These are phyloP conservation scores for Thunnus maccoyii DNA, from an alignment of 2,113 vertebrate species.

Conservation along the genomic window DNA sequence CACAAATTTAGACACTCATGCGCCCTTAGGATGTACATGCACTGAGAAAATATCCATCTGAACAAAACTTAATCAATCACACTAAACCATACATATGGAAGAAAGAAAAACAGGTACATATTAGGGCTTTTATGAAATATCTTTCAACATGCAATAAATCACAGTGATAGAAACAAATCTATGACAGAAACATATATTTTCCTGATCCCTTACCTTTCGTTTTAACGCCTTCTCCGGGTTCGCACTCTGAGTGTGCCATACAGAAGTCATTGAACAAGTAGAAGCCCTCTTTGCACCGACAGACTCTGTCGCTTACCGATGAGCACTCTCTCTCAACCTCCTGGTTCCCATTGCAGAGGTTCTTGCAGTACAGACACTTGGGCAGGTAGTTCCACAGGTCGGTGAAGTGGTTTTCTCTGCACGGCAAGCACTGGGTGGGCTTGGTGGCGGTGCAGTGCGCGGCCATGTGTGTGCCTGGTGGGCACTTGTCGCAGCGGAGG, in stretches of 20 bases:
- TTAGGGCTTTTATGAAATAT: too few relatives aligned
- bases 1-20: too few relatives aligned
- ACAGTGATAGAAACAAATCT: background rate
- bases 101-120: too few relatives aligned
- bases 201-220: constrained; percentile 57
- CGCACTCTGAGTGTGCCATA: constrained; percentile 64
- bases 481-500: constrained; percentile 74
- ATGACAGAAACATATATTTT: background rate
- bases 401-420: constrained; percentile 70
- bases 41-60: too few relatives aligned
- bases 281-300: constrained; percentile 79
- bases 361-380: constrained; percentile 82
- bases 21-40: too few relatives aligned
- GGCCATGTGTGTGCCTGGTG: constrained; percentile 66
- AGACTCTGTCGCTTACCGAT: constrained; percentile 68
- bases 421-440: constrained; percentile 69
- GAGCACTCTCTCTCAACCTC: constrained; percentile 77
- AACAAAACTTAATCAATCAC: too few relatives aligned
- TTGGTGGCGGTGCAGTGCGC: constrained; percentile 64
- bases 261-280: constrained; percentile 73
- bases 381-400: constrained; percentile 81
- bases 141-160: background rate
- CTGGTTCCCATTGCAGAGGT: constrained; percentile 69
- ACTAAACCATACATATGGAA: too few relatives aligned
- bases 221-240: constrained; percentile 68